phyloP scores from a whole-genome alignment of 2,888 invertebrate genomes.

The Mythimna lalbum region DNA sequence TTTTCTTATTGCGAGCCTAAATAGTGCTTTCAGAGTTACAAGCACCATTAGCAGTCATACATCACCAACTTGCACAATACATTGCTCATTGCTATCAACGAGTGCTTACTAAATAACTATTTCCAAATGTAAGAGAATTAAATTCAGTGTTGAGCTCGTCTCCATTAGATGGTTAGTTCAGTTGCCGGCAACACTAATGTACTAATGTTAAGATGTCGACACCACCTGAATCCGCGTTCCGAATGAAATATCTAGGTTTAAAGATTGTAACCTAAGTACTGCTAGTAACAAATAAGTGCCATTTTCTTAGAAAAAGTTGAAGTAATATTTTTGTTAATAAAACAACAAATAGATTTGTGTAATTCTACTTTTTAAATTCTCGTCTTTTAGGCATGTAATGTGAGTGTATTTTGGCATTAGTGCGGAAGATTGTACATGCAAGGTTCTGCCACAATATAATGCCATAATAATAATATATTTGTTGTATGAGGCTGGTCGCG shows the following conservation, averaged over 20 bases:
- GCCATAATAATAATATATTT: too few relatives aligned
- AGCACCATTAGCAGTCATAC: slow-evolving; percentile 9
- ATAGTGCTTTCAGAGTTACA: background rate
- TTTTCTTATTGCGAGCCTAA: background rate
- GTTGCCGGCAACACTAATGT: slow-evolving; percentile 49
- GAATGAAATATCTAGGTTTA: slow-evolving; percentile 47
- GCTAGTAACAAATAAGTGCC: slow-evolving; percentile 34
- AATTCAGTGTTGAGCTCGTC: slow-evolving; percentile 47
- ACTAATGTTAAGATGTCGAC: slow-evolving; percentile 39
- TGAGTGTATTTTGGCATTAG: too few relatives aligned
- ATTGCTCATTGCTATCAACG: slow-evolving; percentile 29
- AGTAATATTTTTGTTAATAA: slow-evolving; percentile 14
- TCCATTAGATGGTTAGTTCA: slow-evolving; percentile 38
- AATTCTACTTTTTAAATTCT: background rate
- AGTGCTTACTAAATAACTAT: slow-evolving; percentile 40
- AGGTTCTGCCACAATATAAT: too few relatives aligned
- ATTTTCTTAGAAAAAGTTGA: slow-evolving; percentile 30
- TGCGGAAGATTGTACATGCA: too few relatives aligned
- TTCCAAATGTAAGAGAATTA: slow-evolving; percentile 43
- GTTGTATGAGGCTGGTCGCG: too few relatives aligned
- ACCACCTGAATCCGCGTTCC: slow-evolving; percentile 35
- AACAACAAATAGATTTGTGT: background rate
- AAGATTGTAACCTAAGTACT: slow-evolving; percentile 32
- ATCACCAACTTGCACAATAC: slow-evolving; percentile 30
- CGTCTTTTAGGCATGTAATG: background rate